Base-by-base conservation (phyloP, 1,140 invertebrate species). In the Reticulitermes speratus region DNA sequence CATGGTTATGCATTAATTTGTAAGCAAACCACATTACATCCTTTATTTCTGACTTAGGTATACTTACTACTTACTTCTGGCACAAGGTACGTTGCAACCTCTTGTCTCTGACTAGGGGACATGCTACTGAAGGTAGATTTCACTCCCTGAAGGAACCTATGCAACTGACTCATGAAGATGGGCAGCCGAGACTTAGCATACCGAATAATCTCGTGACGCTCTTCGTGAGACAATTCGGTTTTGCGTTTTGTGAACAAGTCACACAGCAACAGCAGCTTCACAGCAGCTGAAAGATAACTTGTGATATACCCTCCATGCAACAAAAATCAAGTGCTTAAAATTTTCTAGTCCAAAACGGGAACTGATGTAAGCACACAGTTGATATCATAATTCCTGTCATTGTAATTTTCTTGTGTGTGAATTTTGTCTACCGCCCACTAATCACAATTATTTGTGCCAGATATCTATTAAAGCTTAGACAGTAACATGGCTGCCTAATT, bases 191-290 rank as follows among this genome's bases (percentile, higher is more conserved):
- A 93, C 87, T 94, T 94, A 7, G 94, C 92, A 90, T 94, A 94
- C 87, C 93, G 92, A 86, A 95, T 94, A 32, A 95, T 94, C 89
- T 94, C 94, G 88, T 94, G 92, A 87, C 93, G 91, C 89, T 95
- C 94, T 86, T 93, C 92, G 82, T 92, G 90, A 8, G 93, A 91
- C 84, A 94, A 89, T 87, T 92, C 91, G 0, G 89, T 89, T 89
- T 93, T 94, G 86, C 93, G 91, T 87, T 92, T 93, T 30, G 93
- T 91, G 88, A 94, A 94, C 75, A 94, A 90, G 89, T 94, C 93
- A 90, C 93, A 94, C 30, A 94, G 90, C 84, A 94, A 90, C n/a
- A 94, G 87, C 23, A 94, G 89, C 89, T 94, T 94, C 23, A 90
- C 91, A 87, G 89, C 90, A 85, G 90, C 92, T 92, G 87, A 89